Base-by-base conservation (phyloP, 1,140 invertebrate genomes). In the Drosophila bipectinata region DNA sequence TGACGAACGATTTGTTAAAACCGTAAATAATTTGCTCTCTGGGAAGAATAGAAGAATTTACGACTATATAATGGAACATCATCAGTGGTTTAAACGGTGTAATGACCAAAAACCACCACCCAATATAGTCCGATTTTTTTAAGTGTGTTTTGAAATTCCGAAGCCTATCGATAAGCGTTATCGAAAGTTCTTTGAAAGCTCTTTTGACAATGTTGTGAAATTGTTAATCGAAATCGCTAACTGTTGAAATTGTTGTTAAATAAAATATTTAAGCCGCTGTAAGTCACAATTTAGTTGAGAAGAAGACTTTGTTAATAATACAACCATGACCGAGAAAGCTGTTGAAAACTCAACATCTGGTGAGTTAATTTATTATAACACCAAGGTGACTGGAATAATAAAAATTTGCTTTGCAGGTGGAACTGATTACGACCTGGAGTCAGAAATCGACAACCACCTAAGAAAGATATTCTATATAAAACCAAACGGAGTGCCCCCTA, bases 21-120 rank as follows among this genome's bases (percentile, higher is more conserved):
- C 10, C 1, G 21, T 85, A 6, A 49, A 8, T 8, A 47, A 72
- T 8, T 52, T 85, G 28, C 57, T 62, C 21, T 26, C 64, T 4
- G 56, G 56, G 4, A 80, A 85, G 39, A 60, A 44, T 1, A 64
- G 28, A 51, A 67, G 72, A 45, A 28, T 85, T 4, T 84, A 67
- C 3, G 68, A 77, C 37, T 77, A 56, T 48, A 45, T 85, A 45
- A 45, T 60, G 28, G 54, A 37, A 7, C 76, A 53, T n/a, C 59
- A 80, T 30, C 52, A 63, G 47, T 52, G 44, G 9, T 58, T 45
- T 7, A 68, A 2, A 4, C 48, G 58, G 1, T 78, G 67, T 30
- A 54, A 57, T 34, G 69, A 72, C 30, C 64, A 68, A 60, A 37
- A 67, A 34, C 47, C 63, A 30, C 62, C 24, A 2, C 44, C 61